A percentile compares a stretch with the other conserved stretches of the same genome.
Evolutionary conservation across 2,888 invertebrate species (phyloP).

Genomic region (Cheilosia grossa): DNA sequence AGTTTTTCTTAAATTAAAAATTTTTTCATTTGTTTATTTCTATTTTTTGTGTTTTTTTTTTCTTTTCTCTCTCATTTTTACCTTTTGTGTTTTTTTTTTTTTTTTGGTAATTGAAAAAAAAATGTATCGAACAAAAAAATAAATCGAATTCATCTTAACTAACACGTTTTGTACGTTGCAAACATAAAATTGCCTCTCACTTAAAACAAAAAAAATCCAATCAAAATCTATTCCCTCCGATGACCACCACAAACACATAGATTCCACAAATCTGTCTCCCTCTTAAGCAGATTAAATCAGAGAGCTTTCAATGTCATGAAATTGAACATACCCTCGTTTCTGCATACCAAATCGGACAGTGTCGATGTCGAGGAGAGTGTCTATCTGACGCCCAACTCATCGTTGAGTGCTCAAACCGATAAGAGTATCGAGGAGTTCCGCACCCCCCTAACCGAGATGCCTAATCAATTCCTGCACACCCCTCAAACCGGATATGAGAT

Average conservation of each 20-base stretch:
- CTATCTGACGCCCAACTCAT: constrained; percentile 82
- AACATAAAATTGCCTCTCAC: constrained; percentile 43
- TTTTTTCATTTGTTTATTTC: constrained; percentile 39
- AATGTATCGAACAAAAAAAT: constrained; percentile 52
- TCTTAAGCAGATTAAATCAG: constrained; percentile 83
- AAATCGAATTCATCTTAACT: constrained; percentile 63
- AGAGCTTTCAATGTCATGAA: constrained; percentile 82
- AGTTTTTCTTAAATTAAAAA: constrained; percentile 32
- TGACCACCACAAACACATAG: constrained; percentile 73
- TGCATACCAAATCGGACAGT: constrained; percentile 74
- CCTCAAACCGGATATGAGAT: constrained; percentile 71
- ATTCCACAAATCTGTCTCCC: constrained; percentile 83
- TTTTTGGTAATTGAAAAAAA: constrained; percentile 63
- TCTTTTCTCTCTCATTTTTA: constrained; percentile 58
- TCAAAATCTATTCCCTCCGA: constrained; percentile 21
- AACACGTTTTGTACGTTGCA: constrained; percentile 58
- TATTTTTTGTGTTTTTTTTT: constrained; percentile 52
- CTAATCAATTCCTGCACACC: constrained; percentile 77
- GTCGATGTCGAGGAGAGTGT: constrained; percentile 77
- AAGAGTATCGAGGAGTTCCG: constrained; percentile 80
- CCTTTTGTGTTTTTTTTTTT: constrained; percentile 50
- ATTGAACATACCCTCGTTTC: constrained; percentile 81
- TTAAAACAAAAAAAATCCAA: constrained; percentile 62
- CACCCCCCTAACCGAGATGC: constrained; percentile 81
- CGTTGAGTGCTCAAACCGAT: constrained; percentile 77